Evolutionary conservation across 1,140 invertebrate genomes (phyloP), one percentile per base, ranked within the genome.

Genomic region (Drosophila mayri): DNA sequence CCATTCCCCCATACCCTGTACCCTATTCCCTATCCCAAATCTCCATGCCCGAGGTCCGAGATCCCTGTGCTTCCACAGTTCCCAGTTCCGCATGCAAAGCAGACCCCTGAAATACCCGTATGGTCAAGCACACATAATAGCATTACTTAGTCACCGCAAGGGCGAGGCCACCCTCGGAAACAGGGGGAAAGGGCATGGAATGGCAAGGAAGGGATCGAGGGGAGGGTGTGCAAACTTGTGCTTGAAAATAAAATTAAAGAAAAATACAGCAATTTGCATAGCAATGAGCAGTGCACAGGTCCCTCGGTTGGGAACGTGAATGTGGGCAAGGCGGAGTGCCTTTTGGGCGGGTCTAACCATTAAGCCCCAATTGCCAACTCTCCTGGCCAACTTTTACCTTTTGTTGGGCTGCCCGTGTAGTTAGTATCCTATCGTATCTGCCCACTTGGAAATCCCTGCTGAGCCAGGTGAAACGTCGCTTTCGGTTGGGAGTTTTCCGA

Each of bases 261-360:
- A 81, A 86, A 90, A 80, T 88, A 88, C 72, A 74, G 80, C 80
- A 88, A 88, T 88, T 88, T 88, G 84, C 84, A 88, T 88, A 76
- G 73, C 85, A 84, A 88, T 84, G 65, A 80, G 76, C 55, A 59
- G 46, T 52, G 67, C 50, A 52, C 40, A 57, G 37, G 58, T 63
- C 44, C 41, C 70, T 41, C 0, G 30, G 38, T 25, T 22, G 20
- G 16, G 20, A 10, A 44, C 18, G 43, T 44, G 35, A 18, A 18
- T 25, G 22, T 16, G 12, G 22, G 44, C 20, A 30, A 16, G 16
- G 37, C 9, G 44, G 37, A 12, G 14, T 41, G n/a, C 14, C 52
- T 72, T 54, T 59, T 25, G 30, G 35, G 52, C 30, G 55, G 74
- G 49, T 22, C 63, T 58, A 73, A 65, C 79, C 80, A 76, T 72